These are phyloP conservation scores for Stomatorhinus ivindoensis DNA, from an alignment of 2,113 vertebrate genomes.

Conservation along the genomic window DNA sequence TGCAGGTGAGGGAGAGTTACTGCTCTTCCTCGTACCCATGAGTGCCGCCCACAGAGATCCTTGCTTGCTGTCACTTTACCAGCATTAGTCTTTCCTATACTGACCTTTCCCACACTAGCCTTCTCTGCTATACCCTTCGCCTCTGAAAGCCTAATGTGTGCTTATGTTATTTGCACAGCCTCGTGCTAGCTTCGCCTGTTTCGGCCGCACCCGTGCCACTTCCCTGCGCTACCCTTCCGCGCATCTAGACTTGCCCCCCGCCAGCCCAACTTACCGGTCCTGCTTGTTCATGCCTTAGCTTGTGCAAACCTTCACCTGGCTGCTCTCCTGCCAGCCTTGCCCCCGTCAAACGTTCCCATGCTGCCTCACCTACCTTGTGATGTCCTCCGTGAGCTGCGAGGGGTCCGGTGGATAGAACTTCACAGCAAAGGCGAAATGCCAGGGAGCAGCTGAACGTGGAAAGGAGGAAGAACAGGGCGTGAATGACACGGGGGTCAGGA, in stretches of 20 bases:
- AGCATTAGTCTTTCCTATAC: neutral
- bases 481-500: neutral
- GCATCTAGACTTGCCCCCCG: neutral
- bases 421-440: conserved; percentile 88
- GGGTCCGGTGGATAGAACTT: conserved; percentile 98
- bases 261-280: neutral
- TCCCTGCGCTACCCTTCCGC: neutral
- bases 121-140: neutral
- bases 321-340: neutral
- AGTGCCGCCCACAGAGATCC: neutral
- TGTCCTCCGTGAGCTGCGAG: conserved; percentile 93
- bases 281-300: neutral
- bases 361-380: conserved; percentile 74
- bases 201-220: neutral
- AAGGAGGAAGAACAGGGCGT: neutral
- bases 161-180: neutral
- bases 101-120: neutral
- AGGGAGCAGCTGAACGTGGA: conserved; percentile 67
- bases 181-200: neutral
- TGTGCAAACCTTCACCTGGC: neutral
- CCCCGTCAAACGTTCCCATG: neutral
- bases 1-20: neutral
- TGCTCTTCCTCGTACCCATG: neutral
- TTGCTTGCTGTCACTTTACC: too few relatives aligned
- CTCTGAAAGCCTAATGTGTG: neutral